Conservation (phyloP, 2,888 invertebrate species). For the Pterobdella sp. region DNA sequence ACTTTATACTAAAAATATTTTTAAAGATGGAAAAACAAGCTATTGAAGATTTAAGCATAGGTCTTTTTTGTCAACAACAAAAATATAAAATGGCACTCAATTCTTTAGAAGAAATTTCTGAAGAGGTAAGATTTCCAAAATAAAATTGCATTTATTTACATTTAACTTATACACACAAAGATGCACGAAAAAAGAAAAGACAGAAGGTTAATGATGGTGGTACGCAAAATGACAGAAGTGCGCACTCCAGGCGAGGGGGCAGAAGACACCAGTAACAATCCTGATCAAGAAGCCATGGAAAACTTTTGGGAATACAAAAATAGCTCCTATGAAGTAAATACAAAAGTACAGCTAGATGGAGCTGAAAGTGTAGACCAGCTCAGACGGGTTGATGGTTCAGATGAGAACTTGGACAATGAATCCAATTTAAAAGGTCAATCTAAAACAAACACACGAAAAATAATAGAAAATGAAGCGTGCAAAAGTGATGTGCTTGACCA, state of each 20-base stretch:
- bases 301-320: not conserved
- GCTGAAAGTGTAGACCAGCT: not conserved
- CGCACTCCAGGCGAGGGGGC: conserved; percentile 4
- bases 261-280: not conserved
- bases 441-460: not conserved
- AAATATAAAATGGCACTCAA: not conserved
- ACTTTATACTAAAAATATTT: not conserved
- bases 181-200: not conserved
- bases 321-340: not conserved
- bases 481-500: not conserved
- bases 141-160: too few species aligned
- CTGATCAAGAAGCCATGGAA: not conserved
- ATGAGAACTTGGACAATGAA: not conserved
- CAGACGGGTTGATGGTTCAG: not conserved
- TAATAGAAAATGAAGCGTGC: not conserved
- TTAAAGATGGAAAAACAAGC: not conserved
- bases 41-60: not conserved
- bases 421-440: not conserved
- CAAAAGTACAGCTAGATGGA: not conserved
- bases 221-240: not conserved
- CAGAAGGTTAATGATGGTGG: not conserved
- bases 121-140: not conserved
- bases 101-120: not conserved
- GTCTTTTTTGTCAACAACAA: conserved; percentile 7
- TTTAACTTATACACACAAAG: too few species aligned